These are phyloP conservation scores for Chaetophractus vellerosus DNA, from an alignment of 2,797 vertebrate genomes.

Conservation along the genomic window DNA sequence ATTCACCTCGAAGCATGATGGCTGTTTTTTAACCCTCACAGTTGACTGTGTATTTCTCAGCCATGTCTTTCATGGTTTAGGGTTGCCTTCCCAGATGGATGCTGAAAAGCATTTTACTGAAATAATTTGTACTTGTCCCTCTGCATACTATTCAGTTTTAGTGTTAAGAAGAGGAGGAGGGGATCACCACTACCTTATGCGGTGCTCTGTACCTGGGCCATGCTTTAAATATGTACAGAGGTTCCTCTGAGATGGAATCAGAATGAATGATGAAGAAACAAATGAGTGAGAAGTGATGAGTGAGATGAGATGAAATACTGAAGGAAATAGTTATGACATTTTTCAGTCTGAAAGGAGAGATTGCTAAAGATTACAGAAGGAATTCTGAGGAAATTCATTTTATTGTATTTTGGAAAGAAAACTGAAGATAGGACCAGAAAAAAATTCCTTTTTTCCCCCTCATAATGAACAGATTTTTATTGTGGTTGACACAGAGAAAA, in stretches of 20 bases:
- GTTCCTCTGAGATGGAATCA: background rate
- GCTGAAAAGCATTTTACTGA: slow-evolving; percentile 15
- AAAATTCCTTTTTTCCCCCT: background rate
- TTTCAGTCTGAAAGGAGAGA: slow-evolving; percentile 21
- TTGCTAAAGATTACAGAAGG: slow-evolving; percentile 43
- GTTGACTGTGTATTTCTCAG: slow-evolving; percentile 56
- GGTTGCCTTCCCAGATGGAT: background rate
- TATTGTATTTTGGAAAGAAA: slow-evolving; percentile 65
- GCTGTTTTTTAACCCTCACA: slow-evolving; percentile 23
- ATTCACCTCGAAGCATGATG: slow-evolving; percentile 59
- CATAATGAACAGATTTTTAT: slow-evolving; percentile 12
- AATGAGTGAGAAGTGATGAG: slow-evolving; percentile 56
- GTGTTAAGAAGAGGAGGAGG: background rate
- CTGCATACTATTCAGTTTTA: background rate
- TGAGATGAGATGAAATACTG: slow-evolving; percentile 41
- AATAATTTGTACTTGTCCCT: slow-evolving; percentile 43
- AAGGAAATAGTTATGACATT: slow-evolving; percentile 35
- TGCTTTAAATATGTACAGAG: slow-evolving; percentile 57
- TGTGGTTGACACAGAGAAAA: slow-evolving; percentile 39
- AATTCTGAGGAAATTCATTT: slow-evolving; percentile 20
- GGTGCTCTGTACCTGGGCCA: background rate
- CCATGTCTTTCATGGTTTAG: background rate
- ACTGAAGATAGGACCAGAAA: background rate
- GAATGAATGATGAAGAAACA: slow-evolving; percentile 65
- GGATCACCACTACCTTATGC: background rate